Evolutionary conservation across 2,113 vertebrate species (phyloP).

Genomic region (Ptilonorhynchus violaceus): DNA sequence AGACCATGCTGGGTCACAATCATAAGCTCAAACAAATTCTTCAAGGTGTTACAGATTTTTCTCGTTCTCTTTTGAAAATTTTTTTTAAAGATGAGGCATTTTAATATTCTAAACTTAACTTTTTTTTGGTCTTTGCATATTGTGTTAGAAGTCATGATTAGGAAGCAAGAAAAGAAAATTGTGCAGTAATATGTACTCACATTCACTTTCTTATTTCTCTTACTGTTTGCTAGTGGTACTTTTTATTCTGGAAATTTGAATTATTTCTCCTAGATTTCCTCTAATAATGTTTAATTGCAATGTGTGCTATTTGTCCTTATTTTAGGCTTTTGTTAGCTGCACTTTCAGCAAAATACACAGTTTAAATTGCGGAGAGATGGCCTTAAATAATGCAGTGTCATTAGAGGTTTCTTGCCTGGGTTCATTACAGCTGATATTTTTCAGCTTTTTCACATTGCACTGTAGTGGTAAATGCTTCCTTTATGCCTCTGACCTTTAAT

Average conservation of each 20-base stretch:
- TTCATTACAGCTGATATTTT: constrained; percentile 18
- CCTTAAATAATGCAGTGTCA: background rate
- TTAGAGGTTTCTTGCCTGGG: background rate
- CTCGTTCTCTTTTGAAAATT: background rate
- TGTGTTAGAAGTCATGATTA: background rate
- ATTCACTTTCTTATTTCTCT: background rate
- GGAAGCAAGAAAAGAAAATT: background rate
- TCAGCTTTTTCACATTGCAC: background rate
- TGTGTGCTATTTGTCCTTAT: background rate
- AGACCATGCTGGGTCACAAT: background rate
- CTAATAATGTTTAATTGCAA: background rate
- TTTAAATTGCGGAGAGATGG: background rate
- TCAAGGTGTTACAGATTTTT: background rate
- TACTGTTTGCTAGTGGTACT: background rate
- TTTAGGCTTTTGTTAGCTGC: background rate
- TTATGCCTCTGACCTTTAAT: constrained; percentile 51
- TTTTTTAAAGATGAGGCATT: background rate
- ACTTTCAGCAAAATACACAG: background rate
- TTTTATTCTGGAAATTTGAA: background rate
- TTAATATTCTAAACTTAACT: background rate
- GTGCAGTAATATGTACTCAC: background rate
- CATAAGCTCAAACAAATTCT: background rate
- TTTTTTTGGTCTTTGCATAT: background rate
- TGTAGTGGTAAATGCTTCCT: constrained; percentile 5
- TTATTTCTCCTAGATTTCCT: background rate